phyloP scores from a whole-genome alignment of 2,888 invertebrate genomes.

The Philonicus albiceps region DNA sequence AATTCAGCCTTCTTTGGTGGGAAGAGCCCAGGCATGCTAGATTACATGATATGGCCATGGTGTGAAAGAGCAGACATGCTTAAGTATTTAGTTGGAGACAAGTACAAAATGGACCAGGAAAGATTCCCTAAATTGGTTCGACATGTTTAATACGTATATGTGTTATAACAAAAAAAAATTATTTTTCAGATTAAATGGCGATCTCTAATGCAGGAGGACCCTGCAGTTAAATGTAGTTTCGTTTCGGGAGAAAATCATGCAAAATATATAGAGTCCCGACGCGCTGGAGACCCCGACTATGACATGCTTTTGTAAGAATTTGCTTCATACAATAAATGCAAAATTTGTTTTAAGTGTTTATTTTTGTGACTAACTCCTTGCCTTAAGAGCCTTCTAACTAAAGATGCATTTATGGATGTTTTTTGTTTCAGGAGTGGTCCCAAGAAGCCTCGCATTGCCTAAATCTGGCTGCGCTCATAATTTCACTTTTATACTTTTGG shows the following conservation, averaged over 20 bases:
- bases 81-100: constrained; percentile 68
- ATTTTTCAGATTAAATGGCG: constrained; percentile 71
- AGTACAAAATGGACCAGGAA: constrained; percentile 71
- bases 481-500: not conserved
- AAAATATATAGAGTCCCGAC: constrained; percentile 72
- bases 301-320: constrained; percentile 67
- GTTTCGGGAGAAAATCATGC: constrained; percentile 75
- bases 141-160: constrained; percentile 18
- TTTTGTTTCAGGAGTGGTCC: not conserved
- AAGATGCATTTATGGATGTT: not conserved
- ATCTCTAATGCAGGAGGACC: constrained; percentile 73
- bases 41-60: constrained; percentile 89
- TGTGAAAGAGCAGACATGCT: constrained; percentile 70
- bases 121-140: constrained; percentile 73
- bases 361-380: not conserved
- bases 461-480: not conserved
- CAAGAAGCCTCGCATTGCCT: constrained; percentile 1
- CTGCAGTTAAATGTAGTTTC: constrained; percentile 73
- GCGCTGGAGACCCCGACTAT: constrained; percentile 74
- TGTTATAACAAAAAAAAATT: not conserved
- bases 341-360: not conserved
- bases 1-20: constrained; percentile 74
- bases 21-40: constrained; percentile 76
- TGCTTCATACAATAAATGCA: constrained; percentile 5
- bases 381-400: not conserved